These are phyloP conservation scores for Rhogogaster chlorosoma DNA, from an alignment of 2,888 invertebrate genomes.

Conservation along the genomic window DNA sequence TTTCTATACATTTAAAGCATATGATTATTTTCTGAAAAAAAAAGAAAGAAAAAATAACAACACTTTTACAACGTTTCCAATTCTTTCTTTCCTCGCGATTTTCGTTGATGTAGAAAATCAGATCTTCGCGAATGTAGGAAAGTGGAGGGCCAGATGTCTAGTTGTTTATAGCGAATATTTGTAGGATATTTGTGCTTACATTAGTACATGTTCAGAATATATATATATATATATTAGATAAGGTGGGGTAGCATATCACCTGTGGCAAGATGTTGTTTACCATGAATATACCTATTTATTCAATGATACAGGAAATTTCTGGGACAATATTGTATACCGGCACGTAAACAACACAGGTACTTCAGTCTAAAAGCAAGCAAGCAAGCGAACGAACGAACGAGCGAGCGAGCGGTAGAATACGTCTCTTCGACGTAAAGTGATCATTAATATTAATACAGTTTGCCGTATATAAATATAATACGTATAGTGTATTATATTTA, in stretches of 20 bases:
- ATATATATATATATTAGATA: not conserved
- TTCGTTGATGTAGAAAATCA: too few species aligned
- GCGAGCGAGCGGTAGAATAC: not conserved
- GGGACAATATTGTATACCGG: not conserved
- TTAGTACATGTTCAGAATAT: not conserved
- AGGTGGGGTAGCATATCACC: not conserved
- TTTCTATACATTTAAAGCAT: too few species aligned
- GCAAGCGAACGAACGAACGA: not conserved
- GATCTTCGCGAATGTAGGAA: too few species aligned
- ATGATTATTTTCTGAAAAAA: too few species aligned
- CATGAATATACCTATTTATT: not conserved
- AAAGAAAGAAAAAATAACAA: too few species aligned
- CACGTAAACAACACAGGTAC: not conserved
- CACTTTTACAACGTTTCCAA: too few species aligned
- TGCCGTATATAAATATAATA: not conserved
- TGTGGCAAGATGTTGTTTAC: not conserved
- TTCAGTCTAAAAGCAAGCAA: not conserved
- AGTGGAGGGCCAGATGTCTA: not conserved
- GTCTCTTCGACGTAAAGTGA: not conserved
- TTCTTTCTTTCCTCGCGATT: too few species aligned
- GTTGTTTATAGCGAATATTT: not conserved
- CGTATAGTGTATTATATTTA: not conserved
- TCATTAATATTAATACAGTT: conserved; percentile 1
- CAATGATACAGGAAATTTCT: conserved; percentile 3
- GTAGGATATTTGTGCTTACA: not conserved